Base-by-base conservation (phyloP, 2,797 vertebrate species). In the Oryzias dopingdopingensis region DNA sequence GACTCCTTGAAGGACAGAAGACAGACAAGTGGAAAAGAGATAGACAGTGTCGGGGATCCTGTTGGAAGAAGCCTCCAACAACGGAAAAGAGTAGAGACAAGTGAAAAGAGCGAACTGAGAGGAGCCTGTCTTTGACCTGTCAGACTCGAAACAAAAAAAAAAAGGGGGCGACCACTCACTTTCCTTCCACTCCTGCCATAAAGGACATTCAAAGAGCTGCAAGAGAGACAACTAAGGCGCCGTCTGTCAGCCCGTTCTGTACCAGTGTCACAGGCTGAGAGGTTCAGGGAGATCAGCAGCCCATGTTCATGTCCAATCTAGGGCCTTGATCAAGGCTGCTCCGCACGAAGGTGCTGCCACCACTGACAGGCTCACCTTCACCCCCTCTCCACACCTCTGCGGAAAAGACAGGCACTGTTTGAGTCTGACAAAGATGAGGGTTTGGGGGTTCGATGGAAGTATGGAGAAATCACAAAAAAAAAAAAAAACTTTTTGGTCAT, bases 241-340 rank as follows among this genome's bases (percentile, higher is more conserved):
- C 48, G 67, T 76, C 85, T 86, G 90, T 89, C 91, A 90, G 81
- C 68, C 74, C 55, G 77, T 84, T 81, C 80, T 77, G 72, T 88
- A 80, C 62, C 65, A 15, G 63, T 75, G 81, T 86, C 85, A 86
- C 43, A 6, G 68, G 55, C 50, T 72, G 71, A 83, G 72, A 10
- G 16, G 69, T 53, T 67, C 52, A 1, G 14, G 45, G 50, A 78
- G 72, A 82, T 49, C 79, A 86, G 71, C 45, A 47, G 42, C 76
- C 70, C 63, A 47, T 83, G 83, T 87, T 80, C 79, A 76, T 56
- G 81, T 80, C 79, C 83, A 77, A 75, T 67, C 53, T 71, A 56
- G 60, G 54, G 77, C 83, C 89, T 89, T 92, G 91, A 93, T 93
- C 91, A 92, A 78, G 77, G 78, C 73, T 73, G 72, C 77, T 83